Percentiles rank a stretch among this genome's conserved stretches.
Conservation (phyloP, 64 coral and sea anemone genomes). For the Pachyseris speciosa region DNA sequence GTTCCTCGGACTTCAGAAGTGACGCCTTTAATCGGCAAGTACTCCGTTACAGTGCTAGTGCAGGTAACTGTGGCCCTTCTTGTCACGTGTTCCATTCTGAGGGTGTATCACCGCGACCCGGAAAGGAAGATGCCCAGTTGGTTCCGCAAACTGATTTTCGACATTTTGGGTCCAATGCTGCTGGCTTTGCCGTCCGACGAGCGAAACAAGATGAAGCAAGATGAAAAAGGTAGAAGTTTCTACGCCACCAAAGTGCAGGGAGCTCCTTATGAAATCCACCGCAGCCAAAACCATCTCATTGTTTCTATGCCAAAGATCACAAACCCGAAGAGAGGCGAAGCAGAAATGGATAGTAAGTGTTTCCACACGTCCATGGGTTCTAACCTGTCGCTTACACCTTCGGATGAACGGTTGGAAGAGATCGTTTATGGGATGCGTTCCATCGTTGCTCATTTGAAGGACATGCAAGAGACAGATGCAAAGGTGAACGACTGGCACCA, state of each 20-base stretch:
- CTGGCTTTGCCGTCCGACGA: slow-evolving; percentile 58
- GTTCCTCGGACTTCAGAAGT: slow-evolving; percentile 88
- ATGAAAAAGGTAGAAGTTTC: background rate
- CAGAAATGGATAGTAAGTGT: slow-evolving; percentile 24
- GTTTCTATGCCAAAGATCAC: slow-evolving; percentile 39
- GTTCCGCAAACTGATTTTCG: slow-evolving; percentile 70
- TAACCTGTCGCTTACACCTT: slow-evolving; percentile 30
- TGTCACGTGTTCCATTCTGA: slow-evolving; percentile 73
- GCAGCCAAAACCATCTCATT: slow-evolving; percentile 26
- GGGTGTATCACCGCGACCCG: slow-evolving; percentile 73
- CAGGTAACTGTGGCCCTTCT: slow-evolving; percentile 76
- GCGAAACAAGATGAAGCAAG: background rate
- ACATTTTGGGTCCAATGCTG: slow-evolving; percentile 76
- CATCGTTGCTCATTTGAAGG: slow-evolving; percentile 76
- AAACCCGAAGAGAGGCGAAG: background rate
- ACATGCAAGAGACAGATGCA: slow-evolving; percentile 36
- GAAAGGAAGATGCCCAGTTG: slow-evolving; percentile 61
- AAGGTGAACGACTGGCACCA: slow-evolving; percentile 76
- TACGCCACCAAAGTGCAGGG: slow-evolving; percentile 45
- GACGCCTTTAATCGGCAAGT: slow-evolving; percentile 90
- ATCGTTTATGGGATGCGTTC: slow-evolving; percentile 48
- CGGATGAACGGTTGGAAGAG: slow-evolving; percentile 42
- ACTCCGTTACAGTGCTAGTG: slow-evolving; percentile 81
- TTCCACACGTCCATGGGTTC: slow-evolving; percentile 49
- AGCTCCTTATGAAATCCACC: slow-evolving; percentile 41